A percentile compares a stretch with the other conserved stretches of the same genome.
Conservation (phyloP, 2,888 invertebrate genomes). For the Ochropleura leucogaster region DNA sequence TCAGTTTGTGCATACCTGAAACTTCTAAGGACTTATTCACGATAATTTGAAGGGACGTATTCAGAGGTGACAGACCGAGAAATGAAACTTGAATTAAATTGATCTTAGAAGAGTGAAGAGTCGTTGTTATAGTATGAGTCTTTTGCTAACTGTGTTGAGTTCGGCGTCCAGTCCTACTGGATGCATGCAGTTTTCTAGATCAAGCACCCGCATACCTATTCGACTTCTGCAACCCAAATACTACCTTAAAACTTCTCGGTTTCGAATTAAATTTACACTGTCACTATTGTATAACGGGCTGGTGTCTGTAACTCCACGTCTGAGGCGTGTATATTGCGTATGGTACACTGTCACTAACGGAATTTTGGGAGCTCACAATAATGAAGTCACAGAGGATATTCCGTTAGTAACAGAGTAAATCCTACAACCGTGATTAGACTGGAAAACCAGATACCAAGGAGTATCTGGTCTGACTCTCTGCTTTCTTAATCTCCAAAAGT, state of each 20-base stretch:
- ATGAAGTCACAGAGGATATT: no score
- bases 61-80: slow-evolving; percentile 32
- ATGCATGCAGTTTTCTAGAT: neutral
- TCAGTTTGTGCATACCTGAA: slow-evolving; percentile 45
- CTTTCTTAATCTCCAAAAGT: neutral
- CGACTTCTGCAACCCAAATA: neutral
- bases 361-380: no score
- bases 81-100: slow-evolving; percentile 31
- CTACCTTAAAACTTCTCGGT: neutral
- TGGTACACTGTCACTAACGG: no score
- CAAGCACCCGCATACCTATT: neutral
- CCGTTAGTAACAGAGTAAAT: no score
- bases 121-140: neutral
- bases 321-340: no score
- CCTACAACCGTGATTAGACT: no score
- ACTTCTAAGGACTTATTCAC: slow-evolving; percentile 21
- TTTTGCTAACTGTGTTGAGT: neutral
- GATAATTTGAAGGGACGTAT: slow-evolving; percentile 6
- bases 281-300: no score
- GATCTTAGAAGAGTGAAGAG: neutral
- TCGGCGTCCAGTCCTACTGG: neutral
- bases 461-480: neutral
- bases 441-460: no score
- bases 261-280: no score
- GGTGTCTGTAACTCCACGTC: no score